Evolutionary conservation across 2,888 invertebrate species (phyloP).

Genomic region (Andrena praecox): DNA sequence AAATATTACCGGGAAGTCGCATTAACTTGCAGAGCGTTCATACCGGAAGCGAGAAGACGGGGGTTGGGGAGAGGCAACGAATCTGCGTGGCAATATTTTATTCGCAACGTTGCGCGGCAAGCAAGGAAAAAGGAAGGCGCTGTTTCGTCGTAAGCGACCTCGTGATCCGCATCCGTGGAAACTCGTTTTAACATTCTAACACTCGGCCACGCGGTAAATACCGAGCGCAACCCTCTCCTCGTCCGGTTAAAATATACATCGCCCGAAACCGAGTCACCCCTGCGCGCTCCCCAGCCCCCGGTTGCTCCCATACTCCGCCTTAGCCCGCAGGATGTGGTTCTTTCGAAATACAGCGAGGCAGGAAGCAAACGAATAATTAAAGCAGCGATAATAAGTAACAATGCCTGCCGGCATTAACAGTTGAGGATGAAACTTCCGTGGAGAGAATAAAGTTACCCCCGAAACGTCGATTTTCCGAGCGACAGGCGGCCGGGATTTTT

Average conservation of each 20-base stretch:
- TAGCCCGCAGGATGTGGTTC: conserved; percentile 35
- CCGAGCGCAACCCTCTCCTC: conserved; percentile 21
- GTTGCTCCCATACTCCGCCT: neutral
- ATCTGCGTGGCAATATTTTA: neutral
- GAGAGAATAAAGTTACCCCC: neutral
- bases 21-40: neutral
- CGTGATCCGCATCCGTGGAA: conserved; percentile 45
- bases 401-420: neutral
- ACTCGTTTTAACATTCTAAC: conserved; percentile 31
- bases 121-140: neutral
- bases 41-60: neutral
- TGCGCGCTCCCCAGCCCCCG: neutral
- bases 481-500: neutral
- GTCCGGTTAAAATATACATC: conserved; percentile 52
- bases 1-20: neutral
- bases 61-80: neutral
- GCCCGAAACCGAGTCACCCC: conserved; percentile 6
- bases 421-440: neutral
- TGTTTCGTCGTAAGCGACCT: conserved; percentile 20
- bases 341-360: conserved; percentile 26
- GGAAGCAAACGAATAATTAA: conserved; percentile 33
- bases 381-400: conserved; percentile 46
- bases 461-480: neutral
- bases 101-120: neutral
- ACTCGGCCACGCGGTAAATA: conserved; percentile 33